Evolutionary conservation across 2,113 vertebrate species (phyloP).

Genomic region (Colius striatus): DNA sequence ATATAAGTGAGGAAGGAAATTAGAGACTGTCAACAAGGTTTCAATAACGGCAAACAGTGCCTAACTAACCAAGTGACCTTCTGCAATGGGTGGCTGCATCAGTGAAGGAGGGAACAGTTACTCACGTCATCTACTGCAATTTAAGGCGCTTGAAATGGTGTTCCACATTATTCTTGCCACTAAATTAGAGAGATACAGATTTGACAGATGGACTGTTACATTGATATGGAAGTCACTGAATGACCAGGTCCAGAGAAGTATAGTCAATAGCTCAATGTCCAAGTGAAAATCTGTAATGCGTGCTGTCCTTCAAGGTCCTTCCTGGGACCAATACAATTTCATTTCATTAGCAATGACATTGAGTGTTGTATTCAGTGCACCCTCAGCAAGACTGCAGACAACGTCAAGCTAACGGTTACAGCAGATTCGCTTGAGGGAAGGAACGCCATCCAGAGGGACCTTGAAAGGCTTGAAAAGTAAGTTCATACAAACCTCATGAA

Average conservation of each 20-base stretch:
- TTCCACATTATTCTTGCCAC: background rate
- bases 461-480: background rate
- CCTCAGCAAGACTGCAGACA: background rate
- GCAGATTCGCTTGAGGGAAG: background rate
- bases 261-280: background rate
- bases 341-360: background rate
- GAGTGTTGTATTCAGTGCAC: background rate
- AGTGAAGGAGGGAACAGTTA: background rate
- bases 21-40: background rate
- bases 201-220: background rate
- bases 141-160: background rate
- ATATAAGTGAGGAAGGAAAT: background rate
- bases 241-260: fast-evolving
- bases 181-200: background rate
- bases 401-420: fast-evolving
- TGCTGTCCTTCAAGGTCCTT: background rate
- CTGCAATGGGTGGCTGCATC: background rate
- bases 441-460: background rate
- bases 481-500: too few species aligned
- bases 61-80: background rate
- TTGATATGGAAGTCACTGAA: background rate
- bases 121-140: fast-evolving
- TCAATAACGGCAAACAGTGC: background rate
- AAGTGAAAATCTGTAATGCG: background rate
- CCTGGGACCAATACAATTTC: background rate